Percentiles rank a stretch among this genome's conserved stretches.
Evolutionary conservation across 1,140 invertebrate species (phyloP).

Genomic region (Uloborus diversus): DNA sequence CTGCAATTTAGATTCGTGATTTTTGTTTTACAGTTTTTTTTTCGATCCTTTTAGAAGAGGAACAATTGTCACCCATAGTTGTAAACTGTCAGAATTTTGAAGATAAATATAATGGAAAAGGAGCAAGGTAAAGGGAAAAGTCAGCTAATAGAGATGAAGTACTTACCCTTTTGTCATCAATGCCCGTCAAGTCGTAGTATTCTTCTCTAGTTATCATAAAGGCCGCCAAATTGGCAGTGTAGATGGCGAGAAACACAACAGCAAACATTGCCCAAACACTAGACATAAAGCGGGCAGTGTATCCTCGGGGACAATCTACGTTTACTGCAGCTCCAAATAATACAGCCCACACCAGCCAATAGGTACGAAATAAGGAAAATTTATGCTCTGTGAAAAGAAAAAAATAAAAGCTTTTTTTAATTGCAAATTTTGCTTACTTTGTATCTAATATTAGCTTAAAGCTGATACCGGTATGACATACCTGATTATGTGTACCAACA

Average conservation of each 20-base stretch:
- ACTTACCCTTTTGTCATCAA: constrained; percentile 76
- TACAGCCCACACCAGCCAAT: constrained; percentile 99
- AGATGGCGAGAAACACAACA: constrained; percentile 89
- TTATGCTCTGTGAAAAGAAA: constrained; percentile 70
- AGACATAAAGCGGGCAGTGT: constrained; percentile 92
- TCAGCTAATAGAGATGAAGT: no score
- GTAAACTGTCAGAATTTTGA: no score
- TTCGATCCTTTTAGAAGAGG: no score
- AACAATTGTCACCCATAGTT: no score
- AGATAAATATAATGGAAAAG: no score
- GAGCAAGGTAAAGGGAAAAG: no score
- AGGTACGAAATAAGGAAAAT: constrained; percentile 95
- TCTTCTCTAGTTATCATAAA: constrained; percentile 99
- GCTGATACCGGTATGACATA: no score
- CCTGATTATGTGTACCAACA: no score
- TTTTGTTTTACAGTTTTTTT: no score
- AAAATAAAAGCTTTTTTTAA: not conserved
- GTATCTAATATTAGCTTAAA: no score
- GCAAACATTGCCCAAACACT: constrained; percentile 99
- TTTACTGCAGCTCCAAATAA: constrained; percentile 97
- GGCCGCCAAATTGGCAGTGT: constrained; percentile 96
- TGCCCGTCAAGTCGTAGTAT: constrained; percentile 90
- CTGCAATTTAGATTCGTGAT: no score
- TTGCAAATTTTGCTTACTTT: no score
- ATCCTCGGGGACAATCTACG: constrained; percentile 92